phyloP scores from a whole-genome alignment of 2,797 vertebrate species.

The Oryzias sinensis region DNA sequence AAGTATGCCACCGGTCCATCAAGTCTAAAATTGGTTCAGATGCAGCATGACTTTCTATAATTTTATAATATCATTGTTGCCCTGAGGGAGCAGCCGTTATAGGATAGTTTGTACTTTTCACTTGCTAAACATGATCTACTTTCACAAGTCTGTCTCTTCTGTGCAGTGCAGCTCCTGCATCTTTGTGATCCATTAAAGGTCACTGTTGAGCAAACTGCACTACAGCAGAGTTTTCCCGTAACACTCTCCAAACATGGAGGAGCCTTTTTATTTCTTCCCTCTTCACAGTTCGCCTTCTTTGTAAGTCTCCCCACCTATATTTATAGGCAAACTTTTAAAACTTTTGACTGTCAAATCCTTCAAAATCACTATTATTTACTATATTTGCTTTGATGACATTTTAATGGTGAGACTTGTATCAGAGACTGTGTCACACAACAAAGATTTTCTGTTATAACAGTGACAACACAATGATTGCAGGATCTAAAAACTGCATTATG shows the following conservation, averaged over 20 bases:
- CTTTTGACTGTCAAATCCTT: conserved; percentile 7
- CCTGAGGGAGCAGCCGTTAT: conserved; percentile 13
- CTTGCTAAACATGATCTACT: conserved; percentile 43
- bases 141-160: conserved; percentile 37
- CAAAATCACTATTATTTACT: background rate
- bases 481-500: conserved; percentile 16
- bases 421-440: conserved; percentile 9
- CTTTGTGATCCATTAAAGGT: conserved; percentile 64
- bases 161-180: conserved; percentile 36
- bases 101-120: conserved; percentile 30
- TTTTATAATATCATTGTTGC: conserved; percentile 9
- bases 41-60: conserved; percentile 19
- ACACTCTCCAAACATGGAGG: conserved; percentile 47
- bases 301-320: conserved; percentile 13
- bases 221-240: conserved; percentile 52
- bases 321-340: conserved; percentile 15
- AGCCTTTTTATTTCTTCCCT: conserved; percentile 46
- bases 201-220: conserved; percentile 52
- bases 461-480: conserved; percentile 7
- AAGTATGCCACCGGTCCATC: conserved; percentile 13
- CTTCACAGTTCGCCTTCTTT: conserved; percentile 36
- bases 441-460: conserved; percentile 7
- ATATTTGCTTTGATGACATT: no score
- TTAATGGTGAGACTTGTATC: background rate
- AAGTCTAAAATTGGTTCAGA: conserved; percentile 11